These are phyloP conservation scores for Scaptomyza pallida DNA, from an alignment of 1,140 invertebrate genomes.

Conservation along the genomic window DNA sequence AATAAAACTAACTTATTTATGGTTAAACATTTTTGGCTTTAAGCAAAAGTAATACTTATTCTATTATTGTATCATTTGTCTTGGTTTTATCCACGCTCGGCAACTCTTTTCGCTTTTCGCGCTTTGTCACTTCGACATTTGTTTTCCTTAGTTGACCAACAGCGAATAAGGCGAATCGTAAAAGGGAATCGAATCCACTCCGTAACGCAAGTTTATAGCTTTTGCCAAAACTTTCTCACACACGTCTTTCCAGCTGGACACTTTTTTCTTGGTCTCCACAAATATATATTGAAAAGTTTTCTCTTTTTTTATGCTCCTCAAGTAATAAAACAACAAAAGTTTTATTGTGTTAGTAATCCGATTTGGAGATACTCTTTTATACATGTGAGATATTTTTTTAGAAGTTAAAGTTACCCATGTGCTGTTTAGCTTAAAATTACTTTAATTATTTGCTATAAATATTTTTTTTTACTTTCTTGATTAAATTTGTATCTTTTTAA, in stretches of 20 bases:
- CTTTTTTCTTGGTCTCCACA: constrained; percentile 30
- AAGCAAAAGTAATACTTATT: constrained; percentile 58
- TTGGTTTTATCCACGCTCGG: constrained; percentile 63
- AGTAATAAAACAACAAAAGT: constrained; percentile 41
- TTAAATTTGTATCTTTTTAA: no score
- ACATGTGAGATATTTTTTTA: no score
- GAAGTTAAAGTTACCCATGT: no score
- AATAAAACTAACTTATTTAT: constrained; percentile 12
- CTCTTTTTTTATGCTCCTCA: constrained; percentile 47
- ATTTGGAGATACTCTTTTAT: constrained; percentile 10
- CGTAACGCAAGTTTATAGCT: constrained; percentile 74
- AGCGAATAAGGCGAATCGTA: constrained; percentile 28
- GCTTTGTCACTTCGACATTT: constrained; percentile 74
- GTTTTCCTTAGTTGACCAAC: constrained; percentile 73
- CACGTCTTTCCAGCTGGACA: constrained; percentile 51
- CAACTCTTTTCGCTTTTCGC: constrained; percentile 71
- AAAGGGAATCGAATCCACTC: constrained; percentile 45
- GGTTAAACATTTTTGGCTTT: constrained; percentile 3
- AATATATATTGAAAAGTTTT: constrained; percentile 68
- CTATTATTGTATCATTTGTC: constrained; percentile 77
- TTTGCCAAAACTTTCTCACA: constrained; percentile 45
- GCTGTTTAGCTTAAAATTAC: no score
- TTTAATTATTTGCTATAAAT: neutral
- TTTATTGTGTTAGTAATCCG: neutral
- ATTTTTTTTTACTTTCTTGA: no score